These are phyloP conservation scores for Oligia strigilis DNA, from an alignment of 2,888 invertebrate species.

Conservation along the genomic window DNA sequence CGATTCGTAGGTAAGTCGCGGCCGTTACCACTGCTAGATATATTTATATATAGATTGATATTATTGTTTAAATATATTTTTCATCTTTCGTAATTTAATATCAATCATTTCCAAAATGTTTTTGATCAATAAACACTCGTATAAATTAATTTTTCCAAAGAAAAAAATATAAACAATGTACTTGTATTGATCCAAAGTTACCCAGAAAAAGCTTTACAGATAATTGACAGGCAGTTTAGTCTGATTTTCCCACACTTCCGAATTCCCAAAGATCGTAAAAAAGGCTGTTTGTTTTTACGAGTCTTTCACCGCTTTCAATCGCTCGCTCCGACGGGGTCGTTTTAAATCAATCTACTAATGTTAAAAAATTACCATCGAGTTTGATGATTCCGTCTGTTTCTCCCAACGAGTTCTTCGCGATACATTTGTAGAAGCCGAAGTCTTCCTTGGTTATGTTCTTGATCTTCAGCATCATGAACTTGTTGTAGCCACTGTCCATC, in stretches of 20 bases:
- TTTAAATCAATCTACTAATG: slow-evolving; percentile 69
- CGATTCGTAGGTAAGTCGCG: neutral
- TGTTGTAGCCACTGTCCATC: slow-evolving; percentile 96
- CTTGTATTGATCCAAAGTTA: slow-evolving; percentile 24
- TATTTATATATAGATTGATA: neutral
- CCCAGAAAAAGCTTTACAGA: slow-evolving; percentile 62
- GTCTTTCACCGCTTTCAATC: slow-evolving; percentile 64
- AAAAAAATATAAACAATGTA: slow-evolving; percentile 31
- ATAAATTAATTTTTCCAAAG: slow-evolving; percentile 7
- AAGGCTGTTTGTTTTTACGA: slow-evolving; percentile 67
- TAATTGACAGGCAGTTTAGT: slow-evolving; percentile 67
- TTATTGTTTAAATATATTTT: neutral
- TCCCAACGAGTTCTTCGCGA: slow-evolving; percentile 97
- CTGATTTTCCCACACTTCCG: slow-evolving; percentile 66
- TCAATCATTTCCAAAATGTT: neutral
- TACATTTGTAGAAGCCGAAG: slow-evolving; percentile 97
- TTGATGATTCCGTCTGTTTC: slow-evolving; percentile 97
- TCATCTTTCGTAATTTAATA: neutral
- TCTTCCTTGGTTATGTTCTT: slow-evolving; percentile 94
- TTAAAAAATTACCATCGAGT: slow-evolving; percentile 93
- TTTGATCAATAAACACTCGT: slow-evolving; percentile 6
- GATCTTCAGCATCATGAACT: slow-evolving; percentile 97
- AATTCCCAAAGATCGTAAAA: slow-evolving; percentile 68
- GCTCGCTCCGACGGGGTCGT: slow-evolving; percentile 44
- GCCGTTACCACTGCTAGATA: neutral